phyloP scores from a whole-genome alignment of 2,888 invertebrate genomes.

The Cryptophagus acutangulus region DNA sequence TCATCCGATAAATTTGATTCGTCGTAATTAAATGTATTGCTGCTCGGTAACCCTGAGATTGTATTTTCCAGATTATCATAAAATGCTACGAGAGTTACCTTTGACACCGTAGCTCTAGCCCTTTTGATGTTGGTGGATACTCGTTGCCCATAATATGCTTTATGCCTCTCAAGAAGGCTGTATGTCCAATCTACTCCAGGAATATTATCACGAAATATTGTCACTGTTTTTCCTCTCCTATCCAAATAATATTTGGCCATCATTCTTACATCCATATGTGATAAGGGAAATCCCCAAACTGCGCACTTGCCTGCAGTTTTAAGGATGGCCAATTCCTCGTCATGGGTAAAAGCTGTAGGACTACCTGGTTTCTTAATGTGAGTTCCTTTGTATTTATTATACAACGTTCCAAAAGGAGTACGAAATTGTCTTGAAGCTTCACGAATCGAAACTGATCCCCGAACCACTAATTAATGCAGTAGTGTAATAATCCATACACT shows the following conservation, averaged over 20 bases:
- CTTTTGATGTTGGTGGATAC: slow-evolving; percentile 16
- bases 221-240: slow-evolving; percentile 16
- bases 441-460: too few relatives aligned
- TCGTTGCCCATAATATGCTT: slow-evolving; percentile 14
- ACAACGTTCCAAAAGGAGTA: too few relatives aligned
- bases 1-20: slow-evolving; percentile 37
- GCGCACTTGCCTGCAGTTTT: too few relatives aligned
- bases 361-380: too few relatives aligned
- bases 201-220: slow-evolving; percentile 19
- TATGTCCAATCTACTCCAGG: slow-evolving; percentile 19
- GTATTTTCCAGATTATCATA: slow-evolving; percentile 23
- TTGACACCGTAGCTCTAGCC: slow-evolving; percentile 16
- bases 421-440: too few relatives aligned
- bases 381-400: too few relatives aligned
- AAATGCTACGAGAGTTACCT: slow-evolving; percentile 19
- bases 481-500: too few relatives aligned
- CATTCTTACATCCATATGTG: slow-evolving; percentile 21
- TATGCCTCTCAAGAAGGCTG: slow-evolving; percentile 17
- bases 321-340: too few relatives aligned
- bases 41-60: slow-evolving; percentile 17
- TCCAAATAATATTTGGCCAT: slow-evolving; percentile 21
- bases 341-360: too few relatives aligned
- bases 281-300: slow-evolving; percentile 21
- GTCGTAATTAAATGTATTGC: slow-evolving; percentile 36
- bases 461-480: too few relatives aligned